Base-by-base conservation (phyloP, 2,888 invertebrate species). In the Spicauda simplicius region DNA sequence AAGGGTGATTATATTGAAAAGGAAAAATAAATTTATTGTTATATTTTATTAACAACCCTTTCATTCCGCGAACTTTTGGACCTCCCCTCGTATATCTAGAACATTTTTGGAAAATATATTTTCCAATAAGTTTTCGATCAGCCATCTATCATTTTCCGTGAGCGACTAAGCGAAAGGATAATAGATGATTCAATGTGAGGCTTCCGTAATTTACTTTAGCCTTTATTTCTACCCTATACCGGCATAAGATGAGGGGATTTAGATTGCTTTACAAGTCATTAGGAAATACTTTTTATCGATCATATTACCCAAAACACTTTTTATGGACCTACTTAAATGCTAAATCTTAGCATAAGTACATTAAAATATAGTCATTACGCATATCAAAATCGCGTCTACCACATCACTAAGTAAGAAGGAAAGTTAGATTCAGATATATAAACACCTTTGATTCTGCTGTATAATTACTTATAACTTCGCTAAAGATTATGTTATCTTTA, bases 111-210 rank as follows among this genome's bases (percentile, higher is more conserved):
- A 65, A 54, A 54, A 55, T 60, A 65, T 11, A 60, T 59, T 59
- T 33, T 60, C 65, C 65, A 59, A 60, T 65, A 65, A 54, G 48
- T 60, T 65, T 65, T 65, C 65, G 33, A 65, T 65, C 59, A 65
- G 59, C 65, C n/a, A 65, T 65, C 59, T 65, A 65, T 65, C 59
- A 65, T 65, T 59, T 53, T 30, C 54, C 54, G 59, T 7, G 54
- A 59, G 54, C 41, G 54, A 54, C 20, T 53, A 52, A 62, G 54
- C 59, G 59, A 53, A 65, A 65, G 54, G 59, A 60, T 65, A 65
- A 65, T 65, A 66, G 33, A 60, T 48, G 65, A 59, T 30, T 60
- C 65, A 55, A 60, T 60, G 55, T 66, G 60, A 54, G 41, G 50
- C 54, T 58, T 58, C 18, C 60, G 48, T 66, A 59, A 66, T 66